A percentile compares a stretch with the other conserved stretches of the same genome.
Conservation (phyloP, 2,888 invertebrate species). For the Scrobipalpa atriplicella region DNA sequence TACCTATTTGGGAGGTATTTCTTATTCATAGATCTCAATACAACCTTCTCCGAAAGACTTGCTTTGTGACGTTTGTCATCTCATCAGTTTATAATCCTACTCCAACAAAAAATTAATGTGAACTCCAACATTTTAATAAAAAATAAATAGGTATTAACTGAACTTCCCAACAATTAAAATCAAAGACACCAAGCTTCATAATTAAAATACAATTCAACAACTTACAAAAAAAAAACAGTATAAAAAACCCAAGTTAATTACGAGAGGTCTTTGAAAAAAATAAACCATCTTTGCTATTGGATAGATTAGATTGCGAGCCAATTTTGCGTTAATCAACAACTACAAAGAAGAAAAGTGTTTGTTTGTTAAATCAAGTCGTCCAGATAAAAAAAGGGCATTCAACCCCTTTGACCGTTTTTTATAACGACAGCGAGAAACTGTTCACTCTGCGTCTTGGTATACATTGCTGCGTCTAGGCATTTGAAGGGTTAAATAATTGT, state of each 20-base stretch:
- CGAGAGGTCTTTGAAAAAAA: not conserved
- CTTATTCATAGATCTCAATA: too few relatives aligned
- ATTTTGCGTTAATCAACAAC: constrained; percentile 60
- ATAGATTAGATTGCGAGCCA: constrained; percentile 37
- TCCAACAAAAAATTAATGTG: too few relatives aligned
- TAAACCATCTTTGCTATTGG: not conserved
- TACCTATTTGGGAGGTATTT: too few relatives aligned
- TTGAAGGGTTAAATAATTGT: too few relatives aligned
- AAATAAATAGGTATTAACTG: too few relatives aligned
- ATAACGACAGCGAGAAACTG: not conserved
- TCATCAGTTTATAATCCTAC: too few relatives aligned
- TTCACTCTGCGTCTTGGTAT: not conserved
- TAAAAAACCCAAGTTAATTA: constrained; percentile 10
- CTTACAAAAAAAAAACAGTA: not conserved
- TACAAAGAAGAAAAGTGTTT: constrained; percentile 51
- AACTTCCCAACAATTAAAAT: too few relatives aligned
- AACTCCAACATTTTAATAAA: too few relatives aligned
- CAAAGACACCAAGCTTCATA: not conserved
- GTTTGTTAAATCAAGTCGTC: constrained; percentile 77
- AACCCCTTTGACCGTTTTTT: constrained; percentile 35
- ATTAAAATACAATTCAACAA: not conserved
- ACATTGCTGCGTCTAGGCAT: not conserved
- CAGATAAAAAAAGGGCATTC: constrained; percentile 73
- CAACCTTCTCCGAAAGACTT: too few relatives aligned
- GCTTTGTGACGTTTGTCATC: too few relatives aligned